Evolutionary conservation across 2,797 vertebrate genomes (phyloP).

Genomic region (Chromis chromis): DNA sequence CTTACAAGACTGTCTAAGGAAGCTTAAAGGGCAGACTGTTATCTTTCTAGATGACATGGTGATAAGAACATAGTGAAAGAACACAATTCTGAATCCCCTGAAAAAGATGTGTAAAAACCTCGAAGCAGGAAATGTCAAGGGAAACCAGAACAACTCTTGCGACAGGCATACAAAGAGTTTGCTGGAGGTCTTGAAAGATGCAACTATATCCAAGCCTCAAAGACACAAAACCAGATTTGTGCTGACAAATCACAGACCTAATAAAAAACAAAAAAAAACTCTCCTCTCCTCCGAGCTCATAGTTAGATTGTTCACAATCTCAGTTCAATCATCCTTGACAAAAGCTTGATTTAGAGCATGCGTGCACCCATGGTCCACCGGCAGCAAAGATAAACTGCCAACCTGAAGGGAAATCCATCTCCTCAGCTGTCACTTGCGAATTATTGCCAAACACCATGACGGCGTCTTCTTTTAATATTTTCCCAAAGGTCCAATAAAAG

Average conservation of each 20-base stretch:
- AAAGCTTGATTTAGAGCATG: constrained; percentile 77
- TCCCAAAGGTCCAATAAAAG: constrained; percentile 74
- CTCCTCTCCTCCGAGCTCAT: constrained; percentile 54
- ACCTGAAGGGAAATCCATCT: constrained; percentile 82
- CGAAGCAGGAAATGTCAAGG: not conserved
- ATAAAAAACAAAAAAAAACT: constrained; percentile 20
- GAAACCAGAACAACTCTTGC: not conserved
- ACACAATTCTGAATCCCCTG: not conserved
- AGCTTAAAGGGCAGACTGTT: constrained; percentile 14
- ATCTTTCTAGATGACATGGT: not conserved
- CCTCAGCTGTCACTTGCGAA: constrained; percentile 76
- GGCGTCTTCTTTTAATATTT: constrained; percentile 81
- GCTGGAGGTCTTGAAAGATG: constrained; percentile 16
- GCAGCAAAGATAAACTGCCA: constrained; percentile 79
- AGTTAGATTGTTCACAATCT: constrained; percentile 65
- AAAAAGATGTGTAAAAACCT: constrained; percentile 7
- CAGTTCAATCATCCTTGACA: constrained; percentile 82
- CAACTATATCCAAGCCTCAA: constrained; percentile 23
- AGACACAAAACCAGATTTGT: constrained; percentile 34
- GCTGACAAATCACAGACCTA: constrained; percentile 54
- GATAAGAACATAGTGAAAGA: not conserved
- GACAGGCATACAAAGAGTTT: constrained; percentile 9
- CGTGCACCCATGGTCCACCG: constrained; percentile 64
- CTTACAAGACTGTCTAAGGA: not conserved
- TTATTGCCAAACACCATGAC: constrained; percentile 76